phyloP scores from a whole-genome alignment of 2,113 vertebrate species.

The Pseudorhombus dupliciocellatus region DNA sequence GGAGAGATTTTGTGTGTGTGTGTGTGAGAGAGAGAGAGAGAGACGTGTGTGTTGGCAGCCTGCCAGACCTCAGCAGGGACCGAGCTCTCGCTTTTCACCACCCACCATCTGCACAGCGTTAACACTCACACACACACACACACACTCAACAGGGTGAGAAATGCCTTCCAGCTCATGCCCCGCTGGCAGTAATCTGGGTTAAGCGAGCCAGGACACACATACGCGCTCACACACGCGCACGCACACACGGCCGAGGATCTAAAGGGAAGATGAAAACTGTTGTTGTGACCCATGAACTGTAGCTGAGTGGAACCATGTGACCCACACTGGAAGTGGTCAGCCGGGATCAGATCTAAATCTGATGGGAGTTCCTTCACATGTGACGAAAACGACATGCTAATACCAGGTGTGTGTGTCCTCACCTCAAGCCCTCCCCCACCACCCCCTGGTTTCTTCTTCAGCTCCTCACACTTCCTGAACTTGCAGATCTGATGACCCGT shows the following conservation, averaged over 20 bases:
- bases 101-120: slow-evolving; percentile 68
- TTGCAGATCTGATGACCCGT: slow-evolving; percentile 99
- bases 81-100: slow-evolving; percentile 60
- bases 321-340: no score
- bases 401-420: slow-evolving; percentile 56
- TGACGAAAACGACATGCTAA: no score
- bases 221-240: slow-evolving; percentile 3
- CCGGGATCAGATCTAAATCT: no score
- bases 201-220: slow-evolving; percentile 41
- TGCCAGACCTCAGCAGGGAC: slow-evolving; percentile 66
- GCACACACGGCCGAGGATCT: not conserved
- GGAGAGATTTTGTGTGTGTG: slow-evolving; percentile 31
- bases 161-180: slow-evolving; percentile 51
- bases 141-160: slow-evolving; percentile 38
- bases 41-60: slow-evolving; percentile 48
- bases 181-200: slow-evolving; percentile 53
- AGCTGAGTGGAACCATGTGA: no score
- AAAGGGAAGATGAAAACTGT: not conserved
- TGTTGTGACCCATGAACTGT: no score
- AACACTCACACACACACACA: slow-evolving; percentile 39
- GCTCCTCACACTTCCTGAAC: slow-evolving; percentile 97
- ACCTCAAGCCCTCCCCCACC: slow-evolving; percentile 87
- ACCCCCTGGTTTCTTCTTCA: slow-evolving; percentile 96
- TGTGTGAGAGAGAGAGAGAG: slow-evolving; percentile 35
- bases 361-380: no score